phyloP scores from a whole-genome alignment of 2,888 invertebrate genomes.

The Hypsopygia costalis region DNA sequence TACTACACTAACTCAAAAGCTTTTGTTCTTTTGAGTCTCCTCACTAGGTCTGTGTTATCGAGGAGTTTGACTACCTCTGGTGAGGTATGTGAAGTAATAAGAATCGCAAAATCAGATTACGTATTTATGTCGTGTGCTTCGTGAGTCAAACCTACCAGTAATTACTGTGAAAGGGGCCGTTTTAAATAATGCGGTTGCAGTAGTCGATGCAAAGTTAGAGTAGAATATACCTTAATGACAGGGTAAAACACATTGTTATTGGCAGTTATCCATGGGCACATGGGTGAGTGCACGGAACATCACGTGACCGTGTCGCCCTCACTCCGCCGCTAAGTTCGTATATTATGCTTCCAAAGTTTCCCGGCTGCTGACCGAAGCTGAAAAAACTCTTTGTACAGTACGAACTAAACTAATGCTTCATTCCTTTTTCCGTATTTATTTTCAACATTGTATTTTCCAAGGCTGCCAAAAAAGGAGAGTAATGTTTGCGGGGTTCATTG shows the following conservation, averaged over 20 bases:
- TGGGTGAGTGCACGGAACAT: conserved; percentile 52
- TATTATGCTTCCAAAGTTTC: conserved; percentile 19
- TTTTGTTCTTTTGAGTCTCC: no score
- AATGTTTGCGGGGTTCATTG: no score
- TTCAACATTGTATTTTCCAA: no score
- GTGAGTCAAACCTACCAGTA: conserved; percentile 42
- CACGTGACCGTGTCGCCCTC: conserved; percentile 52
- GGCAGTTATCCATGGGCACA: conserved; percentile 54
- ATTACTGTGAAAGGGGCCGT: conserved; percentile 49
- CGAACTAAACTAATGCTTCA: conserved; percentile 9
- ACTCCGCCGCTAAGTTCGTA: conserved; percentile 19
- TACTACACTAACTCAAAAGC: no score
- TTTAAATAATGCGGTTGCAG: conserved; percentile 47
- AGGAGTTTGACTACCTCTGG: no score
- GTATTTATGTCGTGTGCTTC: conserved; percentile 40
- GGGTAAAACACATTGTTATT: conserved; percentile 53
- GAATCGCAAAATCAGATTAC: conserved; percentile 28
- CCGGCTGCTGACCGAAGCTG: conserved; percentile 25
- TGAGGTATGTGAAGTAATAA: conserved; percentile 14
- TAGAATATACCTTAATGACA: conserved; percentile 41
- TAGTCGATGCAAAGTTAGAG: conserved; percentile 34
- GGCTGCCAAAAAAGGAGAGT: no score
- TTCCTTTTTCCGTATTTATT: conserved; percentile 1
- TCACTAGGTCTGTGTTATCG: no score
- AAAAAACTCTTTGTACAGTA: conserved; percentile 18